Base-by-base conservation (phyloP, 2,113 vertebrate genomes). In the Marmota flaviventris region DNA sequence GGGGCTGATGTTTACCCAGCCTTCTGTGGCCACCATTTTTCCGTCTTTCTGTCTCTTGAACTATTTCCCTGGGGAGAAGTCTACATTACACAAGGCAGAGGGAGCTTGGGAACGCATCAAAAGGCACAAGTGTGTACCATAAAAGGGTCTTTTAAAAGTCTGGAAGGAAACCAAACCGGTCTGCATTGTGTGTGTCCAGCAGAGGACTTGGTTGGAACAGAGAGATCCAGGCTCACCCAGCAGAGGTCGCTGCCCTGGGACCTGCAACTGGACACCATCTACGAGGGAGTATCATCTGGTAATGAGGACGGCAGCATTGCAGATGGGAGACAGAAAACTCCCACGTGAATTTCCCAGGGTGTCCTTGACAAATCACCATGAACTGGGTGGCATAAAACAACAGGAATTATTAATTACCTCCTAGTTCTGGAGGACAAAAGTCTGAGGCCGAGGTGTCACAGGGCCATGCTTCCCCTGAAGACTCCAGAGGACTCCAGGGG, bases 11-110 rank as follows among this genome's bases (percentile, higher is more conserved):
- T 97, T 97, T 98, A 97, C 76, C 87, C 96, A 98, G 95, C 3
- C 0, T 83, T 93, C 96, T 93, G 86, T 2, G 87, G 96, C 97
- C 87, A 91, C 97, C 96, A 92, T 97, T 97, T 97, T 96, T 90
- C 96, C 79, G 58, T 97, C 96, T 95, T 92, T 95, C 97, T 95
- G 97, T 97, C 96, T 97, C 97, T 95, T 83, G 84, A 96, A 85
- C 81, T 91, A 92, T 96, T 90, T 97, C 97, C 95, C 96, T 24
- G 1, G 96, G 90, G 96, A 94, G 84, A 93, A 14, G 79, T 61
- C 84, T 86, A 37, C 79, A 93, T 97, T 97, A 95, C 96, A 73
- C 92, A 89, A 96, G 90, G 92, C 27, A 2, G 81, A 94, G 53
- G 78, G 95, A 93, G 92, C 96, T 95, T 97, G 97, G 96, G 95